phyloP scores from a whole-genome alignment of 2,888 invertebrate genomes.

The Apodemia hepburni region DNA sequence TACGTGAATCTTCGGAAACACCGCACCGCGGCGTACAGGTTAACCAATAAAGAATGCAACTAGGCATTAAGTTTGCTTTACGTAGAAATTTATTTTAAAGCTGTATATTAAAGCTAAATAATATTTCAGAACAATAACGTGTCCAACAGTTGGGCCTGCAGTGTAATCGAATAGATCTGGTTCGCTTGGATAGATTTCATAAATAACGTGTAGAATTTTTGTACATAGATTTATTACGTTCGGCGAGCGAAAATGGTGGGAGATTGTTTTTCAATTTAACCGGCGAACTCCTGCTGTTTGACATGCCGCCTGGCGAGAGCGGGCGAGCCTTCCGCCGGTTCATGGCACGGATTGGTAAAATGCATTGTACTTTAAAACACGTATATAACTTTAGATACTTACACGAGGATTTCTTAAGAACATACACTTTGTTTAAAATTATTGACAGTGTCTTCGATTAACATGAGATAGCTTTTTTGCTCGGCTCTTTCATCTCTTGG shows the following conservation, averaged over 20 bases:
- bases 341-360: constrained; percentile 42
- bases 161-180: constrained; percentile 55
- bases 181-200: constrained; percentile 71
- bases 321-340: constrained; percentile 39
- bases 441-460: no score
- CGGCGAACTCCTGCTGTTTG: constrained; percentile 72
- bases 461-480: no score
- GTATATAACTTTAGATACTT: constrained; percentile 9
- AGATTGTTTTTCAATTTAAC: constrained; percentile 81
- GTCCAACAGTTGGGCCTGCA: constrained; percentile 33
- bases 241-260: constrained; percentile 78
- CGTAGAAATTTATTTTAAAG: no score
- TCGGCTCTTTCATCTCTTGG: no score
- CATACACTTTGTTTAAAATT: no score
- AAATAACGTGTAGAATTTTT: constrained; percentile 79
- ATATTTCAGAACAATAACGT: background rate
- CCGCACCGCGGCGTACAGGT: no score
- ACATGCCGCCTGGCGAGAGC: constrained; percentile 63
- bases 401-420: background rate
- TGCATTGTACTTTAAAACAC: constrained; percentile 33
- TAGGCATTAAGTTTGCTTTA: no score
- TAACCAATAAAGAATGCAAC: no score
- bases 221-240: constrained; percentile 80
- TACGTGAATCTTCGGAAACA: no score
- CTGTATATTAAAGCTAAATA: no score